Evolutionary conservation across 1,140 invertebrate species (phyloP).

Genomic region (Drosophila carrolli): DNA sequence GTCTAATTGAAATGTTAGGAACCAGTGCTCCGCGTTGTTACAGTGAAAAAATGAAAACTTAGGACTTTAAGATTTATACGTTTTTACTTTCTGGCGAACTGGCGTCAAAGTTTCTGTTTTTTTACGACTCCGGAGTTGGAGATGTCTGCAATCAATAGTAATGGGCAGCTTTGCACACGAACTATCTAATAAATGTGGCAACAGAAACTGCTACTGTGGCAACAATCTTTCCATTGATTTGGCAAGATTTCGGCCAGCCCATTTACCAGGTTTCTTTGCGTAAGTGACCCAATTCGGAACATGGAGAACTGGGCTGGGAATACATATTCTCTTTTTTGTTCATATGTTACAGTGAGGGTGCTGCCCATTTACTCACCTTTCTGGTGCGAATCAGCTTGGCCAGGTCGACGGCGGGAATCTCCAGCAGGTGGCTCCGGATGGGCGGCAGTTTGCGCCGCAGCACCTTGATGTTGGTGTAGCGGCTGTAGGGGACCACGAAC

Average conservation of each 20-base stretch:
- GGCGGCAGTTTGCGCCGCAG: conserved; percentile 86
- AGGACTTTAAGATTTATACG: conserved; percentile 21
- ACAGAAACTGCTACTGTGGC: conserved; percentile 28
- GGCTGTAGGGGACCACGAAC: conserved; percentile 84
- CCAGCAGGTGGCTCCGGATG: conserved; percentile 86
- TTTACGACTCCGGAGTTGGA: conserved; percentile 15
- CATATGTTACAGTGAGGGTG: too few relatives aligned
- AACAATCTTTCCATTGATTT: conserved; percentile 55
- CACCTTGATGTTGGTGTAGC: conserved; percentile 88
- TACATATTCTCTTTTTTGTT: neutral
- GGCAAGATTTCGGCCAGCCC: conserved; percentile 57
- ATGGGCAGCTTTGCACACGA: conserved; percentile 50
- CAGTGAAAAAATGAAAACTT: conserved; percentile 11
- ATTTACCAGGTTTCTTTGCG: conserved; percentile 44
- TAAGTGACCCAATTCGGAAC: conserved; percentile 52
- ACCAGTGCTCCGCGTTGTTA: conserved; percentile 10
- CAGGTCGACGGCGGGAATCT: conserved; percentile 87
- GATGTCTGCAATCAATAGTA: conserved; percentile 20
- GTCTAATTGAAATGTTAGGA: conserved; percentile 36
- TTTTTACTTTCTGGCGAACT: conserved; percentile 20
- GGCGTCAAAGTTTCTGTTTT: conserved; percentile 21
- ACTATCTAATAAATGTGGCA: conserved; percentile 65
- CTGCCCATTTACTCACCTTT: conserved; percentile 85
- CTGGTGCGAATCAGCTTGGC: conserved; percentile 87
- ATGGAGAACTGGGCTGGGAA: neutral